Base-by-base conservation (phyloP, 1,140 invertebrate genomes). In the Danaus melanippus region DNA sequence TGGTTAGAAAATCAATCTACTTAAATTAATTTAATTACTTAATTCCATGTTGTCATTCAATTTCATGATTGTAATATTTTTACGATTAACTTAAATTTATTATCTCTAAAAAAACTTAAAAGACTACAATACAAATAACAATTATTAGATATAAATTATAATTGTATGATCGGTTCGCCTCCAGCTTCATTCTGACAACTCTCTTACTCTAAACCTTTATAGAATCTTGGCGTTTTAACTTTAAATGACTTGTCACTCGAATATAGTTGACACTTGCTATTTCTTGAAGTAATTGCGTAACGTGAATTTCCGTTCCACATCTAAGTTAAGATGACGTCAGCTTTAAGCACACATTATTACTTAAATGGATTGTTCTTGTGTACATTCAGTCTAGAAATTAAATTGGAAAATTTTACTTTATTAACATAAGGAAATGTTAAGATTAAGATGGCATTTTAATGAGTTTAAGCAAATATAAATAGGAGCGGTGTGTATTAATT, bases 231-330 rank as follows among this genome's bases (percentile, higher is more conserved):
- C 51, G 39, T 58, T 49, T 32, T 32, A 32, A 32, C 21, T 32
- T 32, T 53, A 58, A 58, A 41, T 42, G 41, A 53, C 51, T 53
- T 58, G 51, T 53, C 51, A 53, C 42, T 58, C 41, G 50, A 58
- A 72, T 69, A 67, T 66, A 60, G 68, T 57, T 50, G 65, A 64
- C 62, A 62, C 59, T 63, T 53, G 67, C 66, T 71, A 66, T 64
- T 62, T 61, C 60, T 60, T 62, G 60, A 54, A 56, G 66, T 74
- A 76, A 76, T 76, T 74, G 69, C 67, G 59, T 69, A 67, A 70
- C 64, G 60, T 67, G 62, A 69, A 67, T 73, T 76, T 73, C 65
- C 70, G 65, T 73, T 58, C 50, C 66, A 66, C 21, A 62, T 66
- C 57, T 46, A 56, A 66, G 60, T 63, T 60, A 59, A 65, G 66